A percentile compares a stretch with the other conserved stretches of the same genome.
phyloP scores from a whole-genome alignment of 2,113 vertebrate species.

The Lagopus leucura region DNA sequence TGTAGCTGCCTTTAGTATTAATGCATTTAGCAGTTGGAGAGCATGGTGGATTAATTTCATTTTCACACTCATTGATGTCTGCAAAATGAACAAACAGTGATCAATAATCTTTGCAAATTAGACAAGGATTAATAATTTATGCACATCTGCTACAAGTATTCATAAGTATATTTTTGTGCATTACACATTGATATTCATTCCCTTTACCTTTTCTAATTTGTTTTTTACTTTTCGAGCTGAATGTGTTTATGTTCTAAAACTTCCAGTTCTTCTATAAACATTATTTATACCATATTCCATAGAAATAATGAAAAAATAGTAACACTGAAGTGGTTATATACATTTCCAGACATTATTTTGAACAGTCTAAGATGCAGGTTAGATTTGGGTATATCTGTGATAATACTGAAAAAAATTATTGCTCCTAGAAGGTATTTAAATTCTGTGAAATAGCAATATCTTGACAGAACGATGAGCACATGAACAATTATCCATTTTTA shows the following conservation, averaged over 20 bases:
- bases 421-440: not conserved
- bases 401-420: not conserved
- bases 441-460: not conserved
- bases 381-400: not conserved
- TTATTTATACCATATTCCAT: not conserved
- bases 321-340: not conserved
- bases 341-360: not conserved
- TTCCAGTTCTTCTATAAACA: not conserved
- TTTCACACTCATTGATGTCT: constrained; percentile 81
- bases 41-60: constrained; percentile 65
- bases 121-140: not conserved
- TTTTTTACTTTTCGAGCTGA: not conserved
- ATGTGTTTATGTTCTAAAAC: not conserved
- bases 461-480: not conserved
- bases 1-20: constrained; percentile 78
- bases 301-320: not conserved
- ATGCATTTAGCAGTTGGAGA: constrained; percentile 70
- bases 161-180: not conserved
- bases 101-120: not conserved
- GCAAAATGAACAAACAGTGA: not conserved
- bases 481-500: not conserved
- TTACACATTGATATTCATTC: not conserved
- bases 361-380: not conserved
- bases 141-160: not conserved
- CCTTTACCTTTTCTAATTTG: not conserved